These are phyloP conservation scores for Pituophis catenifer DNA, from an alignment of 2,113 vertebrate genomes.

Conservation along the genomic window DNA sequence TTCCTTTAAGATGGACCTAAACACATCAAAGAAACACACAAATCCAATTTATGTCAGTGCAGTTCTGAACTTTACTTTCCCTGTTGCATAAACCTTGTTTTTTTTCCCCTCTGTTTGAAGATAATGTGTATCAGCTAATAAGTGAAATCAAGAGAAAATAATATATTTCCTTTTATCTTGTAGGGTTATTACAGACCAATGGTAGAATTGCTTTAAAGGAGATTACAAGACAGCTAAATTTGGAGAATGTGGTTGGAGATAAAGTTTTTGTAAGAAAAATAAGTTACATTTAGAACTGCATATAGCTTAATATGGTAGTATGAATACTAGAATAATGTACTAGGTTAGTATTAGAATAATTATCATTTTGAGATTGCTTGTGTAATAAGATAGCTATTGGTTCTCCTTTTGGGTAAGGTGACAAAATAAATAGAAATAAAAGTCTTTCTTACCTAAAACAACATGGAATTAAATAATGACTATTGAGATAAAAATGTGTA, in stretches of 20 bases:
- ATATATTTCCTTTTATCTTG: conserved; percentile 27
- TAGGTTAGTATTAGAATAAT: background rate
- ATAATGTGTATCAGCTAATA: background rate
- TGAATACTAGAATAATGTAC: background rate
- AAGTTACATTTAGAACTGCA: background rate
- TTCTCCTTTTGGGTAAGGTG: background rate
- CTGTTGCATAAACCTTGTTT: background rate
- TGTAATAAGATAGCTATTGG: background rate
- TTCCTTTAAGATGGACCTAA: background rate
- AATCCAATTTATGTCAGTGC: background rate
- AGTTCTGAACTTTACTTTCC: background rate
- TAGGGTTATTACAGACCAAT: conserved; percentile 90
- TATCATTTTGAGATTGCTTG: background rate
- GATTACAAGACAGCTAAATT: conserved; percentile 89
- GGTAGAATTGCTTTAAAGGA: conserved; percentile 91
- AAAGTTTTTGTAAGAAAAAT: conserved; percentile 90
- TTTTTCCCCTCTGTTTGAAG: background rate
- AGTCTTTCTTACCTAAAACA: background rate
- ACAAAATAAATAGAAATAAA: background rate
- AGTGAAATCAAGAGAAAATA: background rate
- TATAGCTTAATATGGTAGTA: background rate
- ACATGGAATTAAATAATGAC: background rate
- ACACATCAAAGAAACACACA: background rate
- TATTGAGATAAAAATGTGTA: background rate
- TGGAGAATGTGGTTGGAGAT: conserved; percentile 95